Evolutionary conservation across 2,797 vertebrate species (phyloP), one percentile per base, ranked within the genome.

Genomic region (Sarcophilus harrisii): DNA sequence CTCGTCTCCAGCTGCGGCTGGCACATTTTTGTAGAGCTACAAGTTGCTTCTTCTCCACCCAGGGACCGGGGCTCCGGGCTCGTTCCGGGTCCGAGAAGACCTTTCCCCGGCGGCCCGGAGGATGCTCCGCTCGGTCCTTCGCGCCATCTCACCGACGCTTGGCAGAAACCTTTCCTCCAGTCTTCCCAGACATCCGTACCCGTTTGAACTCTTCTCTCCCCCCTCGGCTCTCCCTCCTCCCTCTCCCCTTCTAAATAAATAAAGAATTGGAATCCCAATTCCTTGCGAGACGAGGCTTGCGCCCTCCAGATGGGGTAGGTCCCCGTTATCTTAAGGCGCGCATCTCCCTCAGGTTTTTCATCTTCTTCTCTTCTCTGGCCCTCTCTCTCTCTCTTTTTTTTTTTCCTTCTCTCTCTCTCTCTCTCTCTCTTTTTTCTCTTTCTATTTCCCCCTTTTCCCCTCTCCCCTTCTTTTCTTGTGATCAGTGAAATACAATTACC

Each of bases 401-500:
- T 55, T 92, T 95, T 92, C 96, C 58, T 93, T 89, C 57, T 55
- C 95, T 97, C 87, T 96, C 60, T 93, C 96, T 57, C 90, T 96
- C 91, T 58, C 81, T 92, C 57, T 92, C 95, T 92, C 55, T 95
- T 92, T n/a, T 97, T 97, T 94, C 89, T 93, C 96, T 58, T 94
- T 90, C 58, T 57, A 96, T 97, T 93, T 95, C 96, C 96, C 73
- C 92, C 95, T 62, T 59, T 93, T 96, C 38, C 66, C 92, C 87
- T 96, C 96, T 95, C 91, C 58, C 93, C 97, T 97, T 98, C 98
- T 97, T 98, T 98, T 98, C 98, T 98, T 98, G 98, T 98, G 99
- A 98, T 99, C 98, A 98, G 97, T 98, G 98, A 98, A 98, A 98
- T 98, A 98, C 98, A 99, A 99, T 99, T 99, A 99, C 99, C 98